These are phyloP conservation scores for Rhopalosiphum padi DNA, from an alignment of 1,140 invertebrate genomes.

Conservation along the genomic window DNA sequence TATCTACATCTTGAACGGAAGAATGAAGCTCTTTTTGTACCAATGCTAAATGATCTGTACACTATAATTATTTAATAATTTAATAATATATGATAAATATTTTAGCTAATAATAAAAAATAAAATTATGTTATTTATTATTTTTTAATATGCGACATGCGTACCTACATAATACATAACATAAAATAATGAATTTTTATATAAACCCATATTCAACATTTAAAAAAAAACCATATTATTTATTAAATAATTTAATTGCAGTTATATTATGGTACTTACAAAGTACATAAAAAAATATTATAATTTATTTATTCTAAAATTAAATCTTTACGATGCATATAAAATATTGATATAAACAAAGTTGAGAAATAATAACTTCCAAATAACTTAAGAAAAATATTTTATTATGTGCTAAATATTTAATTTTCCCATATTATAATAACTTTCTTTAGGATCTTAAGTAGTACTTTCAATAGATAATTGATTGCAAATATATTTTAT, in stretches of 20 bases:
- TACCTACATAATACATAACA: neutral
- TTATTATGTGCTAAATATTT: too few relatives aligned
- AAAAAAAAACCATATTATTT: neutral
- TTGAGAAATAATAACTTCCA: neutral
- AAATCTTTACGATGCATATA: neutral
- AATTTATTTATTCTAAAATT: neutral
- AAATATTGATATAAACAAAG: neutral
- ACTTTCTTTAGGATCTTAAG: too few relatives aligned
- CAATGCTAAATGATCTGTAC: conserved; percentile 82
- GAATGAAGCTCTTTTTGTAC: conserved; percentile 90
- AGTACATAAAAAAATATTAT: neutral
- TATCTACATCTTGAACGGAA: conserved; percentile 89
- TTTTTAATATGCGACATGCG: neutral
- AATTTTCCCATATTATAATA: too few relatives aligned
- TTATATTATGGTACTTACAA: neutral
- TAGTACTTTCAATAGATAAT: too few relatives aligned
- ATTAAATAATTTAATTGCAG: neutral
- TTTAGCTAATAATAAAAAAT: neutral
- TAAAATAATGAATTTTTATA: neutral
- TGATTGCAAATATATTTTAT: too few relatives aligned
- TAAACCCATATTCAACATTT: neutral
- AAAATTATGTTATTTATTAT: neutral
- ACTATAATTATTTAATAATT: conserved; percentile 67
- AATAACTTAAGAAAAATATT: too few relatives aligned
- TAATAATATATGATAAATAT: neutral